Evolutionary conservation across 1,140 invertebrate genomes (phyloP), one percentile per base, ranked within the genome.

Genomic region (Mesaphorura yosii): DNA sequence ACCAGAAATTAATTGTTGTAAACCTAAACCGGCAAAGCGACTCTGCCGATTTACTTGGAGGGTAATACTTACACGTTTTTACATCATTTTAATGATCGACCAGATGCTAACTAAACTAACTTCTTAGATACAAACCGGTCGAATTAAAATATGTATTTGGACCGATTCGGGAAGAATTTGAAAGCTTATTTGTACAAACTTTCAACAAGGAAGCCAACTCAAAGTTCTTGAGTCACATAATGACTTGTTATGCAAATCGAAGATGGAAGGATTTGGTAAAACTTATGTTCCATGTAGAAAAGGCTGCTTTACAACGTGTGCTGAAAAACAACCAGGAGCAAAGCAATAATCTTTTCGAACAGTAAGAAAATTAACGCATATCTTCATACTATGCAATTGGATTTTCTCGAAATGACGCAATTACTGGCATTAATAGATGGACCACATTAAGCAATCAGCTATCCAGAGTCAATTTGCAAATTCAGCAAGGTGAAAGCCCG

Each of bases 1-100:
- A 85, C 14, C 79, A 89, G 59, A 86, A 84, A 66, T 72, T 99
- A 14, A 75, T 87, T 37, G 92, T 98, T 0, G 86, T 99, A n/a
- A 99, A 99, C 69, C 88, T 99, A 84, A 98, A 96, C 68, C 94
- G 98, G 68, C 94, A 99, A 69, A 96, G 88, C 62, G 94, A 99
- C 71, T 90, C 86, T 44, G 80, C 87, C 2, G 95, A 99, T 76
- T 74, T 98, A 12, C 73, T 99, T 1, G 96, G 95, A 63, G 94
- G 95, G 69, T 80, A 67, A 67, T 67, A n/a, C n/a, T 45, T 20
- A 57, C 6, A 15, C 26, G 37, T 22, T 42, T 26, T 31, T 14
- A 53, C 48, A 26, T 26, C 22, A 12, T 34, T n/a, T 48, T 25
- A 40, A 27, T 10, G 22, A 40, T 37, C 31, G 47, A 2, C 14